Conservation (phyloP, 2,113 vertebrate species). For the Acanthisitta chloris region DNA sequence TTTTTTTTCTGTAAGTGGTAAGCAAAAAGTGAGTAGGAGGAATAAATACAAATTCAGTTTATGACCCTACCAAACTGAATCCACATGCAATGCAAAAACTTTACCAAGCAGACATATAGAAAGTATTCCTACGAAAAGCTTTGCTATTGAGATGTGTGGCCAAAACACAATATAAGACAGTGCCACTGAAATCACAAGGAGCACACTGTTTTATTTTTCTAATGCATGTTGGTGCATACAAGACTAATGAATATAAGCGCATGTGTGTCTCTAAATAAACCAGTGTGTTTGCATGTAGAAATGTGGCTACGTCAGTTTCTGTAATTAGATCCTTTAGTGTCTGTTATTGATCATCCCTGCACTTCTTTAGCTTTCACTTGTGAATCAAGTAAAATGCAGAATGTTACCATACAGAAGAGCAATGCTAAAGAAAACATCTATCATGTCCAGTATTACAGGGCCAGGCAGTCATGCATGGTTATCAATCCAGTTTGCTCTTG, state of each 20-base stretch:
- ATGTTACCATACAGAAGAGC: background rate
- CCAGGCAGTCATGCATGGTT: background rate
- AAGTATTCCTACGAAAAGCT: background rate
- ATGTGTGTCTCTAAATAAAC: constrained; percentile 9
- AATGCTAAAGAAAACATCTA: background rate
- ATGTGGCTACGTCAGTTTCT: constrained; percentile 9
- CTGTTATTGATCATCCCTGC: constrained; percentile 24
- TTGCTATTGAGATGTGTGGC: background rate
- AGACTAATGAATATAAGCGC: background rate
- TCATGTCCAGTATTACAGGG: background rate
- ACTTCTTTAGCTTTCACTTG: constrained; percentile 16
- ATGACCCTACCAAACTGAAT: background rate
- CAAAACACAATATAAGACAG: background rate
- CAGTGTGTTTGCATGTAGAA: constrained; percentile 16
- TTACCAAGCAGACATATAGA: background rate
- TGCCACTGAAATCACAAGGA: background rate
- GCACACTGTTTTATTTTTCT: background rate
- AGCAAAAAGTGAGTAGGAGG: background rate
- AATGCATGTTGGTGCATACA: background rate
- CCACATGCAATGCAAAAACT: background rate
- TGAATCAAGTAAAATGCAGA: background rate
- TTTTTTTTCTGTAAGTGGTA: background rate
- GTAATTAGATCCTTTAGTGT: constrained; percentile 18
- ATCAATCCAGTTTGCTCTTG: background rate
- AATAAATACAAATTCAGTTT: background rate